Evolutionary conservation across 1,140 invertebrate species (phyloP).

Genomic region (Linepithema humile): DNA sequence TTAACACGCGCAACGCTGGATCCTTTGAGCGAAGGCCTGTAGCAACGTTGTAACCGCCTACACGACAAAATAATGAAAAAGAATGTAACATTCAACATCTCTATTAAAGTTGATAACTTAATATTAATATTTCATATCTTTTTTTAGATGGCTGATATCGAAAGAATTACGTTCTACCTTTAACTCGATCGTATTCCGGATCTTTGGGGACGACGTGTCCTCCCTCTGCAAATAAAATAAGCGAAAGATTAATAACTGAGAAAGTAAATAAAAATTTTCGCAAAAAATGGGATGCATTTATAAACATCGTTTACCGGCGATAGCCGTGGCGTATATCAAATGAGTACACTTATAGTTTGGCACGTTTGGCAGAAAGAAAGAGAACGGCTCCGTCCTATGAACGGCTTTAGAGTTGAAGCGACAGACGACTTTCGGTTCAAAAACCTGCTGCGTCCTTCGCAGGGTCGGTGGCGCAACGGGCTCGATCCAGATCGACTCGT

Average conservation of each 20-base stretch:
- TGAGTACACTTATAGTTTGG: slow-evolving; percentile 91
- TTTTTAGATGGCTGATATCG: background rate
- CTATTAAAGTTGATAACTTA: background rate
- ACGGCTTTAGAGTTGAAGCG: slow-evolving; percentile 88
- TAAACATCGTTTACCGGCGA: slow-evolving; percentile 76
- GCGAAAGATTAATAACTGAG: background rate
- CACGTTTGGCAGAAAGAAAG: slow-evolving; percentile 87
- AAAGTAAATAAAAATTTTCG: background rate
- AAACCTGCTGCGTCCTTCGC: slow-evolving; percentile 66
- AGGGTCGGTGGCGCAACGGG: slow-evolving; percentile 79
- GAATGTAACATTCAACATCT: background rate
- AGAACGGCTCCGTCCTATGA: slow-evolving; percentile 88
- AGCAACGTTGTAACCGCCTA: slow-evolving; percentile 85
- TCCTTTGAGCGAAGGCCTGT: slow-evolving; percentile 85
- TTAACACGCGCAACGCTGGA: slow-evolving; percentile 84
- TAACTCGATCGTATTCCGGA: slow-evolving; percentile 84
- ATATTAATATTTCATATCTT: background rate
- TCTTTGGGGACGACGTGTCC: slow-evolving; percentile 86
- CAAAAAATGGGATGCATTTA: background rate
- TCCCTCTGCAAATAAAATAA: slow-evolving; percentile 85
- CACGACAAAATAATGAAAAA: background rate
- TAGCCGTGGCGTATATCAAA: slow-evolving; percentile 92
- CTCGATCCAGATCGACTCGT: slow-evolving; percentile 82
- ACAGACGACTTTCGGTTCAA: slow-evolving; percentile 86
- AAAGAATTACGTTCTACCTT: slow-evolving; percentile 76